These are phyloP conservation scores for Brachypteracias leptosomus DNA, from an alignment of 2,113 vertebrate species.

Conservation along the genomic window DNA sequence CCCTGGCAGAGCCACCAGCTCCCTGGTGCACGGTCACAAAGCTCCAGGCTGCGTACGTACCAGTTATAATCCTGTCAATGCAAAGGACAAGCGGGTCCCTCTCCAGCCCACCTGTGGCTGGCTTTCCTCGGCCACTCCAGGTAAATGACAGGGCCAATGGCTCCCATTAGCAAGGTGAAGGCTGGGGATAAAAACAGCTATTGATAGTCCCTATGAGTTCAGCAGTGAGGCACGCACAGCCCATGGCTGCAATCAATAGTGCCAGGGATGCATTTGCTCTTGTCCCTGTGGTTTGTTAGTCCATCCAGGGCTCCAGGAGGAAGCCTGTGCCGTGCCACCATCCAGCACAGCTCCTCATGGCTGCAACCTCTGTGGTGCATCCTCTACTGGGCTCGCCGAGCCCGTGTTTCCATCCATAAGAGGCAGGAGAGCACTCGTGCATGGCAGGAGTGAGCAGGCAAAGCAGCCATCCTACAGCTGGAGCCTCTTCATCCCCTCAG, in stretches of 20 bases:
- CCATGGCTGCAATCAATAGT: background rate
- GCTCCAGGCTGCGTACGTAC: background rate
- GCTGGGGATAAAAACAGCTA: conserved; percentile 5
- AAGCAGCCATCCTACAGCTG: background rate
- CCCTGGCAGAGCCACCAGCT: fast-evolving
- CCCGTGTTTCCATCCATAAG: fast-evolving
- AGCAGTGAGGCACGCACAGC: background rate
- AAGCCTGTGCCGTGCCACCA: background rate
- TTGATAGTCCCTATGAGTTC: background rate
- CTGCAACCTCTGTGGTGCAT: background rate
- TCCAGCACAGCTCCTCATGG: background rate
- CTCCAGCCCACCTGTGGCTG: background rate
- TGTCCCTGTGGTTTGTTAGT: background rate
- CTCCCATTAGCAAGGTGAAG: background rate
- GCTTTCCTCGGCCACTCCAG: background rate
- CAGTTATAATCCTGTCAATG: fast-evolving
- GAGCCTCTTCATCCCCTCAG: background rate
- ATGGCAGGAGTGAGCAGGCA: background rate
- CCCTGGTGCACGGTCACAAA: fast-evolving
- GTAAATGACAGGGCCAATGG: background rate
- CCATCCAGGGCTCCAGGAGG: background rate
- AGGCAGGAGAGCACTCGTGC: background rate
- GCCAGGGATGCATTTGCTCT: background rate
- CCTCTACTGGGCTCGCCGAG: fast-evolving
- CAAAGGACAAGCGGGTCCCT: background rate